phyloP scores from a whole-genome alignment of 2,797 vertebrate genomes.

The Thunnus albacares region DNA sequence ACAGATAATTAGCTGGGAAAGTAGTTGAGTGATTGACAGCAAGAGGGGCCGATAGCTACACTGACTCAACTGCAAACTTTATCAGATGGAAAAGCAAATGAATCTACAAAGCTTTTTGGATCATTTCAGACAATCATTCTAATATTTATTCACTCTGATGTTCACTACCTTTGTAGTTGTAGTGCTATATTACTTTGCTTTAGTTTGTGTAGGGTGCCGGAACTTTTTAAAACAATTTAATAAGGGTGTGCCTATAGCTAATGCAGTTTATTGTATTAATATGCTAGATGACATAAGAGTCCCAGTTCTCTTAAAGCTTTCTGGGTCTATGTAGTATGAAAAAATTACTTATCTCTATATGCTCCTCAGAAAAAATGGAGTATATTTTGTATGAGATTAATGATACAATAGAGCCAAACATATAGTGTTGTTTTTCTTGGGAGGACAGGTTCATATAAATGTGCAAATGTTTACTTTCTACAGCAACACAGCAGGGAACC shows the following conservation, averaged over 20 bases:
- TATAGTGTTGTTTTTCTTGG: not conserved
- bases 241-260: not conserved
- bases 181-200: not conserved
- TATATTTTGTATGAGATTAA: not conserved
- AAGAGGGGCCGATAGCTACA: slow-evolving; percentile 54
- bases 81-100: not conserved
- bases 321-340: not conserved
- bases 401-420: not conserved
- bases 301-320: not conserved
- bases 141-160: not conserved
- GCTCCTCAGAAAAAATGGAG: not conserved
- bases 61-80: slow-evolving; percentile 36
- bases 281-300: not conserved
- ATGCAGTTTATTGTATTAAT: not conserved
- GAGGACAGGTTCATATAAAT: not conserved
- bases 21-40: slow-evolving; percentile 74
- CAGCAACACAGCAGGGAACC: not conserved
- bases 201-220: not conserved
- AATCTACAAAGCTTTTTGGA: not conserved
- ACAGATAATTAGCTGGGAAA: slow-evolving; percentile 93
- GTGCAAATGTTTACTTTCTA: not conserved
- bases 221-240: not conserved
- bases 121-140: not conserved
- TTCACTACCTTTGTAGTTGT: not conserved
- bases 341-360: not conserved